A percentile compares a stretch with the other conserved stretches of the same genome.
Evolutionary conservation across 2,113 vertebrate genomes (phyloP).

Genomic region (Haliaeetus leucogaster): DNA sequence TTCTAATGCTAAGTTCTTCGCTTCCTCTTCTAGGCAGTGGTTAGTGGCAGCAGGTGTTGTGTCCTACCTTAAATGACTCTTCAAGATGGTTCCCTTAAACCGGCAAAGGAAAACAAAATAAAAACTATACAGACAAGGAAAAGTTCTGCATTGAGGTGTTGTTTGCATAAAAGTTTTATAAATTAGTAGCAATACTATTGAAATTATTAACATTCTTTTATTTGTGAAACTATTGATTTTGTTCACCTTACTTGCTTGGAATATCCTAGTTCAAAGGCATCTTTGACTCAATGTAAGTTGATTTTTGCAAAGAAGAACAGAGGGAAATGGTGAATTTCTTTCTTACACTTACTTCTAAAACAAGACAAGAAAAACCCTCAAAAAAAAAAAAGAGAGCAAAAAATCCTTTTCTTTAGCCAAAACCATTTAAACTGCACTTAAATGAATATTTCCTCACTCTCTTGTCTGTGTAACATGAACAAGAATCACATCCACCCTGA

Average conservation of each 20-base stretch:
- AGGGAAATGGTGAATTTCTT: background rate
- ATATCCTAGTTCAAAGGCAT: background rate
- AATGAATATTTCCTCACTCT: background rate
- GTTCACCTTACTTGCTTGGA: background rate
- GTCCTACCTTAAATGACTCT: background rate
- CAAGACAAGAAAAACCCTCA: background rate
- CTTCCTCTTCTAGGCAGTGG: background rate
- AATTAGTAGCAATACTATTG: background rate
- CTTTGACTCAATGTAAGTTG: background rate
- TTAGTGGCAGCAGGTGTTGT: background rate
- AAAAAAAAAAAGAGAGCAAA: too few species aligned
- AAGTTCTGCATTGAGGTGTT: background rate
- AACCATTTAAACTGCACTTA: background rate
- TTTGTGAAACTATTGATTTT: background rate
- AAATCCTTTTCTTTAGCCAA: background rate
- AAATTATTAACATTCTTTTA: background rate
- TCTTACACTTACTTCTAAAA: background rate
- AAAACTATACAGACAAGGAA: background rate
- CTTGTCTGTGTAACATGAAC: background rate
- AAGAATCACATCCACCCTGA: background rate
- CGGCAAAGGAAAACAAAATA: background rate
- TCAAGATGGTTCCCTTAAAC: background rate
- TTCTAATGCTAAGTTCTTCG: accelerated
- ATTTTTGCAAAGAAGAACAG: background rate
- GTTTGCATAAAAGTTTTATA: background rate